Evolutionary conservation across 1,140 invertebrate species (phyloP).

Genomic region (Aphelenchoides besseyi): DNA sequence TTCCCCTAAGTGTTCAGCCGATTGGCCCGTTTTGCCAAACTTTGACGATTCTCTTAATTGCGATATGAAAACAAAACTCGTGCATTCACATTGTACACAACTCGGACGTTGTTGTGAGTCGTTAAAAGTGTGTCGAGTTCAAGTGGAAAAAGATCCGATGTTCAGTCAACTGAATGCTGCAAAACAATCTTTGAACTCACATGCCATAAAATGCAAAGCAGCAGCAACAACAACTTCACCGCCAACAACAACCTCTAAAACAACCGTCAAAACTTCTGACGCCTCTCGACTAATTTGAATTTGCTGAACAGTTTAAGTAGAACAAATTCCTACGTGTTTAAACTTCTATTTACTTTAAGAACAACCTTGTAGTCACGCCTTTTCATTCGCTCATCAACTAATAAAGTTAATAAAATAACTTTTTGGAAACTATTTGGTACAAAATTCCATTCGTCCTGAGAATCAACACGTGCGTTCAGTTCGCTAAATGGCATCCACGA

Average conservation of each 20-base stretch:
- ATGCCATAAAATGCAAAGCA: slow-evolving; percentile 3
- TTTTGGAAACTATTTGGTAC: too few relatives aligned
- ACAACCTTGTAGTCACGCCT: too few relatives aligned
- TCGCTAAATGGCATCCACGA: too few relatives aligned
- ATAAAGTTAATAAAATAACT: too few relatives aligned
- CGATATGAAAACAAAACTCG: background rate
- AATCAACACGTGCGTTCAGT: too few relatives aligned
- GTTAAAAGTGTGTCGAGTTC: background rate
- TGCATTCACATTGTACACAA: background rate
- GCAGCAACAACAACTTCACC: background rate
- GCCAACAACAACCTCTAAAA: background rate
- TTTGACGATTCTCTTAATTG: background rate
- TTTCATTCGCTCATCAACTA: too few relatives aligned
- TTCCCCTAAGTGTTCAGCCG: background rate
- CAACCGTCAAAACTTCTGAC: background rate
- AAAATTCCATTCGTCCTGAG: too few relatives aligned
- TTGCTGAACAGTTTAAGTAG: background rate
- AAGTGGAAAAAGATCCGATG: background rate
- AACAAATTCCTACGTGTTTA: too few relatives aligned
- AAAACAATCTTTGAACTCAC: background rate
- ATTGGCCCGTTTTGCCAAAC: slow-evolving; percentile 11
- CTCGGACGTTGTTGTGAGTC: slow-evolving; percentile 16
- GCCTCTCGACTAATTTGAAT: background rate
- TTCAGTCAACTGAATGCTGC: background rate
- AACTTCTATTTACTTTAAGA: too few relatives aligned